These are phyloP conservation scores for Dorcus hopei DNA, from an alignment of 2,888 invertebrate species.

Conservation along the genomic window DNA sequence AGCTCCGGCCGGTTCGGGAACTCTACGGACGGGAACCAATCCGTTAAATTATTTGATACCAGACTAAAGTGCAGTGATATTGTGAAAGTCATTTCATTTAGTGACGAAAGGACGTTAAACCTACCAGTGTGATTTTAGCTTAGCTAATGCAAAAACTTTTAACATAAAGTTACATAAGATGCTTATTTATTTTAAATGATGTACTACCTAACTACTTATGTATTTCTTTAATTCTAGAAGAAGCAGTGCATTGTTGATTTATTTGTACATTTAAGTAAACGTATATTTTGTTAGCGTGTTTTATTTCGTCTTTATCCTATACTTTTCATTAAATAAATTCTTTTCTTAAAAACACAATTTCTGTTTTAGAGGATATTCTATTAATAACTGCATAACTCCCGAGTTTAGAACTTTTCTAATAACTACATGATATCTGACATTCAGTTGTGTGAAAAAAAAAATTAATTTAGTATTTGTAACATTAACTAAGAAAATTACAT, in stretches of 20 bases:
- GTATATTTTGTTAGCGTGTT: not conserved
- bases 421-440: too few relatives aligned
- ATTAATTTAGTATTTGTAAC: too few relatives aligned
- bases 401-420: too few relatives aligned
- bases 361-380: too few relatives aligned
- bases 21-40: not conserved
- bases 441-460: too few relatives aligned
- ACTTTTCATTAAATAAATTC: too few relatives aligned
- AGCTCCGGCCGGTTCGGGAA: not conserved
- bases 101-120: not conserved
- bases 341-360: too few relatives aligned
- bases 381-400: too few relatives aligned
- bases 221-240: not conserved
- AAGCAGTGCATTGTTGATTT: conserved; percentile 1
- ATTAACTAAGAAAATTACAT: too few relatives aligned
- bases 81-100: not conserved
- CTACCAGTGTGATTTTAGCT: not conserved
- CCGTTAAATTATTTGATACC: not conserved
- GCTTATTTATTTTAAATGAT: not conserved
- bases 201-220: not conserved
- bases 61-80: not conserved
- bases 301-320: not conserved
- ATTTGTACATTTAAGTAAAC: conserved; percentile 2
- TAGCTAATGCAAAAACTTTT: not conserved
- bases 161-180: not conserved